Percentiles rank a stretch among this genome's conserved stretches.
These are phyloP conservation scores for Priocnemis perturbator DNA, from an alignment of 2,888 invertebrate genomes.

Conservation along the genomic window DNA sequence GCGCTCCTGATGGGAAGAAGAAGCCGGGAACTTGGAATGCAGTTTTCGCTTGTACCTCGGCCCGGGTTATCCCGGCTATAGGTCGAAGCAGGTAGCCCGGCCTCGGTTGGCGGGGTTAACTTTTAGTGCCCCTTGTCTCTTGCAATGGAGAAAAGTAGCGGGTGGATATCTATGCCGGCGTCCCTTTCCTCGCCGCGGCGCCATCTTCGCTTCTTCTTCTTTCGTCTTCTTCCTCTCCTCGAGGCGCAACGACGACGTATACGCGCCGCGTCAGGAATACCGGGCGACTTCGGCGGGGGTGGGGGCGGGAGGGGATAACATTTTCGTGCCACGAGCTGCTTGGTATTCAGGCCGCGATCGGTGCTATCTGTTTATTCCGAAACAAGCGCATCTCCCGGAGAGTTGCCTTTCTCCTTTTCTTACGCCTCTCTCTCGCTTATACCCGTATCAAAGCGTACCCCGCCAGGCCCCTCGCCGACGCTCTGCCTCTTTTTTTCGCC, in stretches of 20 bases:
- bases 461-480: neutral
- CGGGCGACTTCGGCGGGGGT: slow-evolving; percentile 25
- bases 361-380: slow-evolving; percentile 72
- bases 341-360: slow-evolving; percentile 70
- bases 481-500: slow-evolving; percentile 6
- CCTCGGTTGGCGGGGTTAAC: slow-evolving; percentile 43
- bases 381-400: slow-evolving; percentile 65
- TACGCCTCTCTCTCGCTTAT: slow-evolving; percentile 25
- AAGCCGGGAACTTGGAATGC: slow-evolving; percentile 54
- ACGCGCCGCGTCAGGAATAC: slow-evolving; percentile 46
- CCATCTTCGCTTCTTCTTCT: slow-evolving; percentile 8
- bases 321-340: slow-evolving; percentile 61
- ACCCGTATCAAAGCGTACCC: slow-evolving; percentile 14
- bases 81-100: slow-evolving; percentile 24
- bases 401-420: slow-evolving; percentile 27
- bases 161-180: slow-evolving; percentile 47
- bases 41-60: slow-evolving; percentile 52
- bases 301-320: slow-evolving; percentile 52
- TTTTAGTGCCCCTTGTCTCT: slow-evolving; percentile 54
- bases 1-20: slow-evolving; percentile 29
- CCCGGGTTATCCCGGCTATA: slow-evolving; percentile 31
- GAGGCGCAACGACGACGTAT: slow-evolving; percentile 42
- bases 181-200: neutral
- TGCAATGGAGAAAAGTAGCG: slow-evolving; percentile 59
- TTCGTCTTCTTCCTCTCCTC: too few relatives aligned